These are phyloP conservation scores for Whitmania pigra DNA, from an alignment of 1,140 invertebrate species.

Conservation along the genomic window DNA sequence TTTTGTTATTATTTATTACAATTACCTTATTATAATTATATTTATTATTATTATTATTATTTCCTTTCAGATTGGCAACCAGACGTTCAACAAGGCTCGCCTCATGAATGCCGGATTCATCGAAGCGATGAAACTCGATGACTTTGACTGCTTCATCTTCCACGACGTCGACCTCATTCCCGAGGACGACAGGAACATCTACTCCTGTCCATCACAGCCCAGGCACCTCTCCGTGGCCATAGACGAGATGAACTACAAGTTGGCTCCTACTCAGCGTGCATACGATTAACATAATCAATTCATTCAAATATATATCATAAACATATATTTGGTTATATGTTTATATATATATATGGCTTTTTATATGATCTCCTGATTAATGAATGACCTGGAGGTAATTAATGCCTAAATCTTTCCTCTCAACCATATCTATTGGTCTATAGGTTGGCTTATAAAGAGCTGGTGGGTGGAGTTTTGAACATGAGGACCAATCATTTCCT, in stretches of 20 bases:
- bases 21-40: too few relatives aligned
- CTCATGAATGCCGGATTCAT: slow-evolving; percentile 80
- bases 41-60: too few relatives aligned
- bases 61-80: slow-evolving; percentile 46
- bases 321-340: too few relatives aligned
- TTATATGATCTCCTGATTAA: too few relatives aligned
- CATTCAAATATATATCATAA: not conserved
- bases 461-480: slow-evolving; percentile 63
- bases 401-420: too few relatives aligned
- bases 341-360: not conserved
- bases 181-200: slow-evolving; percentile 67
- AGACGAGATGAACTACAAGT: slow-evolving; percentile 74
- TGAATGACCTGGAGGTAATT: too few relatives aligned
- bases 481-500: slow-evolving; percentile 51
- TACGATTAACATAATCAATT: not conserved
- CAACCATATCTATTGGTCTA: too few relatives aligned
- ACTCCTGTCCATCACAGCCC: slow-evolving; percentile 76
- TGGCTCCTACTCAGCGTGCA: slow-evolving; percentile 53
- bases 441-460: slow-evolving; percentile 73
- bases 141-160: slow-evolving; percentile 74
- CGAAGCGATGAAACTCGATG: slow-evolving; percentile 55
- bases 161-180: slow-evolving; percentile 91
- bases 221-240: slow-evolving; percentile 87
- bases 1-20: too few relatives aligned
- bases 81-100: slow-evolving; percentile 80